These are phyloP conservation scores for Apodemus speciosus DNA, from an alignment of 2,113 vertebrate species.

Conservation along the genomic window DNA sequence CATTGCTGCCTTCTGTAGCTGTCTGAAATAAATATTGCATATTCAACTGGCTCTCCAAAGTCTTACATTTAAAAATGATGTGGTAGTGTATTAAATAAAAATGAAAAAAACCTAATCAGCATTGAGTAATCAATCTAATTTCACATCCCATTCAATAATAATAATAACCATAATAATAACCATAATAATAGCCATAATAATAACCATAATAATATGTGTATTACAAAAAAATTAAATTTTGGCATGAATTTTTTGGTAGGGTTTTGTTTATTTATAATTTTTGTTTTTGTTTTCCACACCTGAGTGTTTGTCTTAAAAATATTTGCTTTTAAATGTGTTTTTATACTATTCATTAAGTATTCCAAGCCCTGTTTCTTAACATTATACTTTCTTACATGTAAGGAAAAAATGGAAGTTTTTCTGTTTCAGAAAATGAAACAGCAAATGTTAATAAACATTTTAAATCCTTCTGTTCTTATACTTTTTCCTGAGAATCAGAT, in stretches of 20 bases:
- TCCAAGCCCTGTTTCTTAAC: neutral
- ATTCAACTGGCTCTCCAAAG: neutral
- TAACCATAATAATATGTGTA: neutral
- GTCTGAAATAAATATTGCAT: neutral
- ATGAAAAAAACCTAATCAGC: neutral
- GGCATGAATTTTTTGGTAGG: neutral
- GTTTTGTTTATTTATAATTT: neutral
- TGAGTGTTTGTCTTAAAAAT: neutral
- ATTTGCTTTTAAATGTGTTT: neutral
- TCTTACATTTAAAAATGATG: slow-evolving; percentile 1
- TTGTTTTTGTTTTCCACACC: neutral
- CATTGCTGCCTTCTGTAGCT: neutral
- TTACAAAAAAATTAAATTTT: neutral
- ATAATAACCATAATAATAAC: neutral
- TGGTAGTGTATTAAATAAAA: slow-evolving; percentile 20
- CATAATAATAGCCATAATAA: neutral
- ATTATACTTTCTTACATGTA: neutral
- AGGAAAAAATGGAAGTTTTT: neutral
- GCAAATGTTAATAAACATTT: neutral
- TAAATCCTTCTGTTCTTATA: neutral
- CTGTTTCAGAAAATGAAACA: slow-evolving; percentile 23
- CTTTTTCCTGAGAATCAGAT: slow-evolving; percentile 12
- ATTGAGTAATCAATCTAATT: neutral
- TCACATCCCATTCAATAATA: neutral
- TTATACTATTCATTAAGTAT: neutral